phyloP scores from a whole-genome alignment of 2,113 vertebrate genomes.

The Thalassoma bifasciatum region DNA sequence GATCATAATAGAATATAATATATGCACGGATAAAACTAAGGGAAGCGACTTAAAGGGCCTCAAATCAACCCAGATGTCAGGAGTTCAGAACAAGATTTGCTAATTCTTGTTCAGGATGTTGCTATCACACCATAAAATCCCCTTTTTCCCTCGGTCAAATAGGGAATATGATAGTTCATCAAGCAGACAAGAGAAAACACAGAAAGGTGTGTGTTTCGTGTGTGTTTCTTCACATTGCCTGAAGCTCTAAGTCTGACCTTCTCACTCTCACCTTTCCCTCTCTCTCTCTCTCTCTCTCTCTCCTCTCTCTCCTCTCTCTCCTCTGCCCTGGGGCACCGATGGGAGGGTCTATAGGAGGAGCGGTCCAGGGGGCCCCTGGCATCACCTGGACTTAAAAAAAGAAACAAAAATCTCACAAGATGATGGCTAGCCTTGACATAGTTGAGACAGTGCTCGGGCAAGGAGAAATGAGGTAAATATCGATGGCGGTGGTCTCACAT shows the following conservation, averaged over 20 bases:
- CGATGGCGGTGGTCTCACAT: slow-evolving; percentile 81
- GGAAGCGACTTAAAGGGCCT: background rate
- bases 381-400: slow-evolving; percentile 44
- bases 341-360: slow-evolving; percentile 55
- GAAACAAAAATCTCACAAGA: slow-evolving; percentile 50
- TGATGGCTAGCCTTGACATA: slow-evolving; percentile 65
- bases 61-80: slow-evolving; percentile 10
- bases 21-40: background rate
- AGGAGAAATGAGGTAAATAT: slow-evolving; percentile 79
- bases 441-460: slow-evolving; percentile 69
- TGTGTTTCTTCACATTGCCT: slow-evolving; percentile 69
- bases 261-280: slow-evolving; percentile 62
- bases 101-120: slow-evolving; percentile 19
- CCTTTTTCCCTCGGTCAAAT: slow-evolving; percentile 29
- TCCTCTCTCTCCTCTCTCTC: slow-evolving; percentile 55
- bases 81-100: slow-evolving; percentile 27
- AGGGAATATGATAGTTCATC: slow-evolving; percentile 68
- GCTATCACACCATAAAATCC: slow-evolving; percentile 21
- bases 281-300: slow-evolving; percentile 58
- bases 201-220: slow-evolving; percentile 67
- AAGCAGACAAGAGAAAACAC: slow-evolving; percentile 79
- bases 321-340: slow-evolving; percentile 59
- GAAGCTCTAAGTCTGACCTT: slow-evolving; percentile 73
- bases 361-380: slow-evolving; percentile 45
- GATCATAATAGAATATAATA: no score